These are phyloP conservation scores for Aurelia aurita DNA, from an alignment of 30 jellyfish, hydroid and myxozoan genomes.

Conservation along the genomic window DNA sequence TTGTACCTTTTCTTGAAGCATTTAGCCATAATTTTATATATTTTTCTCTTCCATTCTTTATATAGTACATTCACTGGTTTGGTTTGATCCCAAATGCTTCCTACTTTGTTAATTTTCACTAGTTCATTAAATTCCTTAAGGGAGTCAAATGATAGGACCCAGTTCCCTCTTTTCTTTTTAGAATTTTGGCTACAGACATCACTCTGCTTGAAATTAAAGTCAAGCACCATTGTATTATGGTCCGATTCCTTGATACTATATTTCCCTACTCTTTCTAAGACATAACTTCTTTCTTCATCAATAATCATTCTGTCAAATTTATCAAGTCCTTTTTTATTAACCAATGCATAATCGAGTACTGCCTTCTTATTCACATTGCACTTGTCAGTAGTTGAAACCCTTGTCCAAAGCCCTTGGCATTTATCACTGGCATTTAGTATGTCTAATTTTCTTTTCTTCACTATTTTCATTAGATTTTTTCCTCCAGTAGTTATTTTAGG, in stretches of 20 bases:
- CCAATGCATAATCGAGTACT: too few relatives aligned
- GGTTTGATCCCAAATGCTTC: slow-evolving; percentile 9
- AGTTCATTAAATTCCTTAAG: slow-evolving; percentile 9
- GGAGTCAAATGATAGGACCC: slow-evolving; percentile 17
- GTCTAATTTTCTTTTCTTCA: slow-evolving; percentile 6
- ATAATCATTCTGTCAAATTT: slow-evolving; percentile 1
- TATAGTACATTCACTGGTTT: not conserved
- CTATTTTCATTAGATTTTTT: slow-evolving; percentile 15
- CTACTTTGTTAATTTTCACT: slow-evolving; percentile 10
- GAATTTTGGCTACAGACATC: slow-evolving; percentile 15
- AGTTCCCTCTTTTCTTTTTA: slow-evolving; percentile 7
- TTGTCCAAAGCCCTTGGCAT: too few relatives aligned
- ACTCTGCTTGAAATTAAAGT: not conserved
- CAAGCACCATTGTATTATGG: slow-evolving; percentile 33
- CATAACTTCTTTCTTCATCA: slow-evolving; percentile 32
- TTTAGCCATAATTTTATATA: not conserved
- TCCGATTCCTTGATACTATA: slow-evolving; percentile 46
- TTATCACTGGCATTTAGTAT: slow-evolving; percentile 8
- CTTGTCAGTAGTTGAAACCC: too few relatives aligned
- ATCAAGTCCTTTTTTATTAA: not conserved
- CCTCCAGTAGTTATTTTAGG: too few relatives aligned
- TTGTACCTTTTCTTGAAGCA: slow-evolving; percentile 21
- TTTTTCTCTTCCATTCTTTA: slow-evolving; percentile 18
- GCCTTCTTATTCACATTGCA: too few relatives aligned
- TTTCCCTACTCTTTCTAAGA: not conserved